Percentiles rank a stretch among this genome's conserved stretches.
Evolutionary conservation across 2,888 invertebrate genomes (phyloP).

Genomic region (Blastobasis adustella): DNA sequence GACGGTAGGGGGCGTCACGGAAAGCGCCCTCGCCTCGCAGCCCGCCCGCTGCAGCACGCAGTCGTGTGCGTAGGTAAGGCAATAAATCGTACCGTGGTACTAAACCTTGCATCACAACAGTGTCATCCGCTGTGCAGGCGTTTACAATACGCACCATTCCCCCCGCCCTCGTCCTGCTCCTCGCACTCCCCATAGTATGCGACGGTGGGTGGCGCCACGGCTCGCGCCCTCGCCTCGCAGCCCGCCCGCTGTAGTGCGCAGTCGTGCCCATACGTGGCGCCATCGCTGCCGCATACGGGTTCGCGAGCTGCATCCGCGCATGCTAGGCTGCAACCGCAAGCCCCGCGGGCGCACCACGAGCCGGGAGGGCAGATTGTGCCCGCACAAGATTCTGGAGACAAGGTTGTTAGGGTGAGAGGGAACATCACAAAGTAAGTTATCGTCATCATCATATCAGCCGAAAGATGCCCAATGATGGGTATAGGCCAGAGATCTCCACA

Average conservation of each 20-base stretch:
- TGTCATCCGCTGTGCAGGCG: no score
- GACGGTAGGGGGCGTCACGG: conserved; percentile 66
- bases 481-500: no score
- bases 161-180: conserved; percentile 77
- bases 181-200: conserved; percentile 86
- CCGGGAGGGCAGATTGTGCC: conserved; percentile 86
- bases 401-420: not conserved
- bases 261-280: conserved; percentile 85
- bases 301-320: conserved; percentile 80
- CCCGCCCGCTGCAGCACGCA: conserved; percentile 86
- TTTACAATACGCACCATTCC: conserved; percentile 32
- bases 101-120: no score
- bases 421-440: no score
- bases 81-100: no score
- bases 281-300: conserved; percentile 86
- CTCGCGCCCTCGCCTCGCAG: conserved; percentile 80
- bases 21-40: conserved; percentile 80
- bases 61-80: conserved; percentile 84
- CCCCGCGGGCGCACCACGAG: conserved; percentile 87
- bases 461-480: no score
- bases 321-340: conserved; percentile 86
- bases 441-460: no score
- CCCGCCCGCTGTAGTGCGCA: conserved; percentile 86
- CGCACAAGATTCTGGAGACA: conserved; percentile 80
- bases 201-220: conserved; percentile 66